Evolutionary conservation across 1,140 invertebrate species (phyloP), one percentile per base, ranked within the genome.

Genomic region (Drosophila navojoa): DNA sequence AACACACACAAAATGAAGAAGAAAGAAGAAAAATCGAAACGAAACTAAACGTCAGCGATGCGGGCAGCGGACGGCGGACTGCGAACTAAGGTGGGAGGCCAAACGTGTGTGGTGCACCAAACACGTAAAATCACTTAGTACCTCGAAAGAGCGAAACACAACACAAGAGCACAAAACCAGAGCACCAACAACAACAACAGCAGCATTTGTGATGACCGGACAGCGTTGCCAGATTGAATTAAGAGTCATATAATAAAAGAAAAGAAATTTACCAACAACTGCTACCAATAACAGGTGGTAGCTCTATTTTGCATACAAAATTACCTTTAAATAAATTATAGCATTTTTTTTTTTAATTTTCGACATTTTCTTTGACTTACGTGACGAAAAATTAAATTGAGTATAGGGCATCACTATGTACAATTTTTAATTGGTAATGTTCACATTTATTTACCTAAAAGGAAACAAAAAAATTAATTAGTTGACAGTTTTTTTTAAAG

Each of bases 51-150:
- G 55, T 71, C 52, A 60, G 53, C 49, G 42, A 45, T 45, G 42
- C 42, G 42, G 42, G 15, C 67, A 38, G 40, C 32, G 47, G 13
- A 27, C n/a, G 38, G n/a, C 42, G 42, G 42, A 16, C 67, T 27
- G 40, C 29, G 40, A 15, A 27, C n/a, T 60, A 54, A 27, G 35
- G 47, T 38, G 29, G 50, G 35, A 47, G 44, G 52, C 53, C 38
- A 59, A 62, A 70, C 47, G 68, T 67, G 81, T 86, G 84, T 60
- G 82, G 89, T 90, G 82, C 87, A 91, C 77, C 87, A 81, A 81
- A 91, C 89, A 90, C 89, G 89, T 89, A 90, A 90, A 90, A 90
- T 89, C 89, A 90, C 89, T 90, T 90, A 90, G 87, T 79, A 64
- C 61, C 63, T 71, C 57, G 63, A 53, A 76, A 73, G 71, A 71